A percentile compares a stretch with the other conserved stretches of the same genome.
Evolutionary conservation across 2,888 invertebrate species (phyloP).

Genomic region (Linhomoeus sp.): DNA sequence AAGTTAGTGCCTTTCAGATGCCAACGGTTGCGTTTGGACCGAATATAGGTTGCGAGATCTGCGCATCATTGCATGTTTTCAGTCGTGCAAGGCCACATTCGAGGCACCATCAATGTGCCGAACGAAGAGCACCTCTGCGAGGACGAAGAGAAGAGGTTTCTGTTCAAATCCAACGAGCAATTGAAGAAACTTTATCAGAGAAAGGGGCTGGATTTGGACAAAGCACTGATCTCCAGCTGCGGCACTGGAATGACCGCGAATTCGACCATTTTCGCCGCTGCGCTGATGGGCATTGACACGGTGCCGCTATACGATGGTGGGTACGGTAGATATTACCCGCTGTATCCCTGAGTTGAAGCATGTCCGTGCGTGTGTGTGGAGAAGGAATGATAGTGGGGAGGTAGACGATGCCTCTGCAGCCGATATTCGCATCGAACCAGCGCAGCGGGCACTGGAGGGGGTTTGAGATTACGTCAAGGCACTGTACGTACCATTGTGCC

Average conservation of each 20-base stretch:
- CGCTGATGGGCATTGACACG: background rate
- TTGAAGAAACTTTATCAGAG: slow-evolving; percentile 16
- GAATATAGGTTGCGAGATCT: background rate
- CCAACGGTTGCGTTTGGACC: too few species aligned
- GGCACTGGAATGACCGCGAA: slow-evolving; percentile 21
- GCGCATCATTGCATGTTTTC: too few species aligned
- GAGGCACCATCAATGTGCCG: slow-evolving; percentile 19
- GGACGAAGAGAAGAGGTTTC: slow-evolving; percentile 11
- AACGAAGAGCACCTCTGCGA: slow-evolving; percentile 14
- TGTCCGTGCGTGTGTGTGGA: too few species aligned
- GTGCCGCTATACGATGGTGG: background rate
- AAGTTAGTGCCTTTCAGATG: too few species aligned
- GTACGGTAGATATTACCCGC: background rate
- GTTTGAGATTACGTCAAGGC: too few species aligned
- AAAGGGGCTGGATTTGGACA: slow-evolving; percentile 16
- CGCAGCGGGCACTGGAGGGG: too few species aligned
- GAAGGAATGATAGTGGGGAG: too few species aligned
- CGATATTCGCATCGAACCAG: too few species aligned
- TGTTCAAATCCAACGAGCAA: slow-evolving; percentile 16
- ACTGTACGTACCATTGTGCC: too few species aligned
- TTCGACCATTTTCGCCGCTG: background rate
- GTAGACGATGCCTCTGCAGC: too few species aligned
- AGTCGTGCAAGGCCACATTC: slow-evolving; percentile 25
- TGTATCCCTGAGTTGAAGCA: too few species aligned
- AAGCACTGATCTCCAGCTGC: slow-evolving; percentile 22